These are phyloP conservation scores for Aricia agestis DNA, from an alignment of 1,140 invertebrate species.

Conservation along the genomic window DNA sequence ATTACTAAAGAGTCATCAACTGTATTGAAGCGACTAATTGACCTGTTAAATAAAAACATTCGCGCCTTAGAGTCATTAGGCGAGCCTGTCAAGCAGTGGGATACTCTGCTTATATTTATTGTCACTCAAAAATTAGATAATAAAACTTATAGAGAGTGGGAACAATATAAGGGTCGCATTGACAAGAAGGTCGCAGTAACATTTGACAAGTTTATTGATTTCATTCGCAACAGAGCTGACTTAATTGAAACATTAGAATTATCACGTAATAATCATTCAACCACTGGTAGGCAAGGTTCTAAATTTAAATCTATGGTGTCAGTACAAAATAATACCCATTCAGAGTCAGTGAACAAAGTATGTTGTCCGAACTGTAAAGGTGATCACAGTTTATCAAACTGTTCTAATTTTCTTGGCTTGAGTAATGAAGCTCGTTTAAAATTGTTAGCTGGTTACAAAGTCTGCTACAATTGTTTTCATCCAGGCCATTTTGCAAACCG, in stretches of 20 bases:
- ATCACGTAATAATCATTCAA: constrained; percentile 11
- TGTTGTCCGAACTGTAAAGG: too few species aligned
- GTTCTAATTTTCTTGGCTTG: too few species aligned
- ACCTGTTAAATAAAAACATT: constrained; percentile 30
- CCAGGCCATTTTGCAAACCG: too few species aligned
- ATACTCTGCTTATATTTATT: constrained; percentile 31
- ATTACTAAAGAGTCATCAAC: constrained; percentile 29
- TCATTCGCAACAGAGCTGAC: constrained; percentile 29
- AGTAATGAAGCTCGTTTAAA: too few species aligned
- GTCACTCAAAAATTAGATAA: constrained; percentile 31
- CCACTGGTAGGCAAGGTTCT: too few species aligned
- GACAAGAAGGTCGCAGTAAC: constrained; percentile 18
- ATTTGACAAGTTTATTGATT: constrained; percentile 25
- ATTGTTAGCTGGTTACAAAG: too few species aligned
- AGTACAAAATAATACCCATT: too few species aligned
- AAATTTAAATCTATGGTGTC: too few species aligned
- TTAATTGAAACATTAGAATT: constrained; percentile 31
- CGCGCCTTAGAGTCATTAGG: constrained; percentile 26
- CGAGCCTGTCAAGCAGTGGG: constrained; percentile 29
- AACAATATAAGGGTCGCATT: constrained; percentile 18
- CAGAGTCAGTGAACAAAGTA: too few species aligned
- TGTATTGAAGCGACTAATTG: constrained; percentile 28
- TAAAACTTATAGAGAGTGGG: constrained; percentile 32
- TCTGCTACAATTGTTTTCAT: too few species aligned
- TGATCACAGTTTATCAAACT: too few species aligned